These are phyloP conservation scores for Hartigia nigra DNA, from an alignment of 2,888 invertebrate genomes.

Conservation along the genomic window DNA sequence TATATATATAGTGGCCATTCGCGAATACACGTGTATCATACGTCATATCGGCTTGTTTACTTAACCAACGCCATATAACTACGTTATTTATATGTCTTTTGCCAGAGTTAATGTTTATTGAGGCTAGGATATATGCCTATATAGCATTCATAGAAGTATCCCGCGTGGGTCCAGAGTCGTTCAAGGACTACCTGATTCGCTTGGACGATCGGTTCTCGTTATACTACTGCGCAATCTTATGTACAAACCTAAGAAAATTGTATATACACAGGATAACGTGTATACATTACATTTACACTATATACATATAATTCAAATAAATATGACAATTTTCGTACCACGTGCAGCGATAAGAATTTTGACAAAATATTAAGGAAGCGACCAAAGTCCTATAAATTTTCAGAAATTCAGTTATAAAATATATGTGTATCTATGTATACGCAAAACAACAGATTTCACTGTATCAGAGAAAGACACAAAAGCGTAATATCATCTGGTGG, in stretches of 20 bases:
- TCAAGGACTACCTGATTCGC: conserved; percentile 62
- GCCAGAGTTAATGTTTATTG: conserved; percentile 34
- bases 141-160: conserved; percentile 41
- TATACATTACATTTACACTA: no score
- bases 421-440: no score
- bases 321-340: background rate
- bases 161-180: conserved; percentile 61
- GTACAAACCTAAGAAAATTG: conserved; percentile 38
- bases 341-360: background rate
- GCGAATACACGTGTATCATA: background rate
- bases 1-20: background rate
- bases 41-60: conserved; percentile 50
- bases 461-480: background rate
- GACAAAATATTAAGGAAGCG: background rate
- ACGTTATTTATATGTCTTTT: conserved; percentile 63
- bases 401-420: no score
- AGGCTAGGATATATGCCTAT: conserved; percentile 5
- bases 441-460: no score
- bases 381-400: background rate
- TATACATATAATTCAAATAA: background rate
- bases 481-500: background rate
- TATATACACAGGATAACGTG: background rate
- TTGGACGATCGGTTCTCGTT: conserved; percentile 29
- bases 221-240: conserved; percentile 41
- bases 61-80: conserved; percentile 59